These are phyloP conservation scores for Nothura maculosa DNA, from an alignment of 2,797 vertebrate genomes.

Conservation along the genomic window DNA sequence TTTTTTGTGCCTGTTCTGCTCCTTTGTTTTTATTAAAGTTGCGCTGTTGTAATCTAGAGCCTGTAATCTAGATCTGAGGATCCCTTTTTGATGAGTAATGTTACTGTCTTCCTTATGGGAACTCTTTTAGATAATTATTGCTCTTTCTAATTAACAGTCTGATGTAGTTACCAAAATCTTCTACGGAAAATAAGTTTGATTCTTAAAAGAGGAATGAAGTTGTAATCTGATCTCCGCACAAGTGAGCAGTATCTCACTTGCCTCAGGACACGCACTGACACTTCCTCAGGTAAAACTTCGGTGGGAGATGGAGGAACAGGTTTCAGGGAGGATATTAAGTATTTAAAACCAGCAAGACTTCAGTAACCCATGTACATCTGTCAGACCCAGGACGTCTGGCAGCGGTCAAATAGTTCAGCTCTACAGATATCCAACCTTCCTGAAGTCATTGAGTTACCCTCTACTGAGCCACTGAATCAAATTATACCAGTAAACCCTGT, in stretches of 20 bases:
- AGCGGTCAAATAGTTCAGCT: background rate
- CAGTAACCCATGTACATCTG: background rate
- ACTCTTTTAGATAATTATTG: conserved; percentile 25
- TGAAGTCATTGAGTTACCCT: background rate
- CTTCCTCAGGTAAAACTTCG: background rate
- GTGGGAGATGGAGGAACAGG: background rate
- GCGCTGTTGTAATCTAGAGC: conserved; percentile 4
- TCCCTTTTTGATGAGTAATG: conserved; percentile 22
- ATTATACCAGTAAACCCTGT: background rate
- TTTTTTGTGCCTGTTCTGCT: background rate
- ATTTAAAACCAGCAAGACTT: background rate
- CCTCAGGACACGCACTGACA: background rate
- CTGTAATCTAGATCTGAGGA: background rate
- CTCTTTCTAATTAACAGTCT: conserved; percentile 28
- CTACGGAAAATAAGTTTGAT: conserved; percentile 23
- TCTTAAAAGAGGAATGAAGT: background rate
- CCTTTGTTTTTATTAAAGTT: background rate
- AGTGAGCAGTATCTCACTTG: background rate
- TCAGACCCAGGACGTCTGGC: fast-evolving
- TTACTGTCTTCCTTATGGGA: conserved; percentile 4
- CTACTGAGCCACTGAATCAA: background rate
- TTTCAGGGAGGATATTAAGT: background rate
- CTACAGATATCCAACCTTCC: background rate
- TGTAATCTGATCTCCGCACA: background rate
- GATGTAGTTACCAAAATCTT: conserved; percentile 5